Evolutionary conservation across 2,888 invertebrate genomes (phyloP).

Genomic region (Meiosimyza decipiens): DNA sequence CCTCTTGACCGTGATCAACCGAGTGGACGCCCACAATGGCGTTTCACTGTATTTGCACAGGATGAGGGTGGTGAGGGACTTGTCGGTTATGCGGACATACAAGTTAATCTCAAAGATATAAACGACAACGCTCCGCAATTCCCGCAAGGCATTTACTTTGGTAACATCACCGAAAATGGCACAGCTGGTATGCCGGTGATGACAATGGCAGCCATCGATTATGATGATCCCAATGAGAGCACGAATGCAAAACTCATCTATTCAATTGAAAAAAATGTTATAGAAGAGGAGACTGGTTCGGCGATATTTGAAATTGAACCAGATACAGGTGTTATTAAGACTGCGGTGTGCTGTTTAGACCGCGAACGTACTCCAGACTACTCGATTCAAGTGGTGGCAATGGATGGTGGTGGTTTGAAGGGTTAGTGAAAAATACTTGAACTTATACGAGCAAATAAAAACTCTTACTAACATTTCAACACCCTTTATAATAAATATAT

Average conservation of each 20-base stretch:
- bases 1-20: conserved; percentile 96
- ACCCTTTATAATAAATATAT: neutral
- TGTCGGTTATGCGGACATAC: conserved; percentile 96
- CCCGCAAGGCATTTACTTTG: conserved; percentile 91
- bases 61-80: conserved; percentile 95
- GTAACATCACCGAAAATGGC: conserved; percentile 95
- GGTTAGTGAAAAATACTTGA: conserved; percentile 69
- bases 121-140: conserved; percentile 97
- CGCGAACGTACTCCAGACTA: conserved; percentile 94
- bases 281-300: conserved; percentile 94
- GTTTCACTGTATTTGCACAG: conserved; percentile 94
- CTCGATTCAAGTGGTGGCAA: conserved; percentile 94
- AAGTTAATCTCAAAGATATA: conserved; percentile 95
- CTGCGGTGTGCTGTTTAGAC: conserved; percentile 92
- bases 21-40: conserved; percentile 93
- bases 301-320: conserved; percentile 96
- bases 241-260: conserved; percentile 94
- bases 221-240: conserved; percentile 95
- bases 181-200: conserved; percentile 97
- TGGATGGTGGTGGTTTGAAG: conserved; percentile 93
- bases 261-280: conserved; percentile 95
- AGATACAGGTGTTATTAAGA: conserved; percentile 94
- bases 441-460: neutral
- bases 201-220: conserved; percentile 98
- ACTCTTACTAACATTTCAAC: neutral